Evolutionary conservation across 2,888 invertebrate genomes (phyloP).

Genomic region (Timandra comae): DNA sequence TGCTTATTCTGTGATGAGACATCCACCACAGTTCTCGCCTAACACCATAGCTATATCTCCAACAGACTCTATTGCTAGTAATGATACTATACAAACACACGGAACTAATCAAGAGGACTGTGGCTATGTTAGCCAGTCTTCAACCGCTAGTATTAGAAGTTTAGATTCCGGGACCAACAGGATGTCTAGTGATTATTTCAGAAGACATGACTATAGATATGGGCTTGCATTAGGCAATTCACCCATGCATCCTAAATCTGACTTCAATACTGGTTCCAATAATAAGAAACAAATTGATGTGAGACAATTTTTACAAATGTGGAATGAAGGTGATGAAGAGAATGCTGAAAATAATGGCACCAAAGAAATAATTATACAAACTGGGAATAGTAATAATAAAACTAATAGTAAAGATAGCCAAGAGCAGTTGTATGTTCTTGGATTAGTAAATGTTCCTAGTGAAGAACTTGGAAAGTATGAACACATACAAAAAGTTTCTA

Average conservation of each 20-base stretch:
- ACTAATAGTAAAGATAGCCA: conserved; percentile 42
- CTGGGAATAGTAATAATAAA: conserved; percentile 28
- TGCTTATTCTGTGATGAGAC: conserved; percentile 42
- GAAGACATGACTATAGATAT: conserved; percentile 50
- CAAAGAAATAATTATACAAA: conserved; percentile 38
- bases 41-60: conserved; percentile 64
- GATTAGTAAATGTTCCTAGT: conserved; percentile 63
- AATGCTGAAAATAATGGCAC: conserved; percentile 33
- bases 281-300: conserved; percentile 59
- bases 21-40: conserved; percentile 61
- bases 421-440: conserved; percentile 69
- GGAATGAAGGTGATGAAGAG: conserved; percentile 74
- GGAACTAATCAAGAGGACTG: conserved; percentile 60
- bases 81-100: conserved; percentile 53
- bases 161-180: conserved; percentile 48
- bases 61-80: conserved; percentile 61
- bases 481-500: conserved; percentile 70
- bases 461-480: conserved; percentile 71
- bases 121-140: conserved; percentile 70
- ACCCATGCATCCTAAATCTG: conserved; percentile 32
- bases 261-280: conserved; percentile 32
- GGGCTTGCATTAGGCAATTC: conserved; percentile 35
- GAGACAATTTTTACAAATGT: conserved; percentile 69
- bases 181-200: conserved; percentile 46
- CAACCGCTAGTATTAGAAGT: conserved; percentile 61